Percentiles rank a stretch among this genome's conserved stretches.
Conservation (phyloP, 2,113 vertebrate genomes). For the Odocoileus hemionus region DNA sequence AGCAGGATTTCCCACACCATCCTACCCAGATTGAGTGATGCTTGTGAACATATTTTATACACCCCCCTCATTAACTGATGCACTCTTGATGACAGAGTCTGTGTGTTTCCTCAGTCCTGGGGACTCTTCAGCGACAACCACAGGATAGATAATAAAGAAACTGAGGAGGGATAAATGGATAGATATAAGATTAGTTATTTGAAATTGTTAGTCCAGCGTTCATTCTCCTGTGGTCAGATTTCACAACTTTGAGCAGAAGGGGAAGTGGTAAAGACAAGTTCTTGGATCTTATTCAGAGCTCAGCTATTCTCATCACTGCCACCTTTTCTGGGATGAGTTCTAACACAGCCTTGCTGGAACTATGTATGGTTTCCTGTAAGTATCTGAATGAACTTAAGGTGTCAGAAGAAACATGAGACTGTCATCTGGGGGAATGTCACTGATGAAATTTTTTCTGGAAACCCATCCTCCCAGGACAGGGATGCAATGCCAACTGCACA, state of each 20-base stretch:
- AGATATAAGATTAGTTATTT: background rate
- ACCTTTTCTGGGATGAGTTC: background rate
- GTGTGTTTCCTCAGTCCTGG: background rate
- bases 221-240: background rate
- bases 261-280: background rate
- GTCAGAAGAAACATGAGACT: conserved; percentile 10
- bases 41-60: background rate
- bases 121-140: background rate
- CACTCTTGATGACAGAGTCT: background rate
- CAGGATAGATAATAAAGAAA: background rate
- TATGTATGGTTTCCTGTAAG: background rate
- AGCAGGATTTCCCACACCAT: background rate
- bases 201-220: background rate
- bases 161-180: background rate
- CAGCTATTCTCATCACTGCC: background rate
- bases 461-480: background rate
- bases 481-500: background rate
- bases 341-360: background rate
- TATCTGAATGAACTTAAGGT: conserved; percentile 20
- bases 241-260: background rate
- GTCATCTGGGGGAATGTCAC: background rate
- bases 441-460: background rate
- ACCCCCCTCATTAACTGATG: background rate
- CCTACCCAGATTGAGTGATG: background rate
- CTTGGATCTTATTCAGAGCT: background rate